Evolutionary conservation across 2,888 invertebrate genomes (phyloP).

Genomic region (Athalia circularis): DNA sequence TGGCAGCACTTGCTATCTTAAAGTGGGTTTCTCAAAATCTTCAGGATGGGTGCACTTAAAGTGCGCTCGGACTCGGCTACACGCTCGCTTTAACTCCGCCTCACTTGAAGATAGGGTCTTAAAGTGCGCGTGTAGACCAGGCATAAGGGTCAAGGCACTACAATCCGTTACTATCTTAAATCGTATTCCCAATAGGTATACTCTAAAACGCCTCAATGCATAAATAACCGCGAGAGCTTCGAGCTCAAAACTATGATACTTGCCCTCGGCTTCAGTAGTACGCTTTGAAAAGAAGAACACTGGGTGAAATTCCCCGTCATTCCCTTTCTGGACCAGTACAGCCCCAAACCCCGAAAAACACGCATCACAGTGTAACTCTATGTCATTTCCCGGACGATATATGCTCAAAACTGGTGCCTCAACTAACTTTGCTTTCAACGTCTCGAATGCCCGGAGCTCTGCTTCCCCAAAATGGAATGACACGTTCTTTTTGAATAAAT

Average conservation of each 20-base stretch:
- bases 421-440: constrained; percentile 50
- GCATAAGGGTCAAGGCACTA: constrained; percentile 46
- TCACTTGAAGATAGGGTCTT: no score
- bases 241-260: constrained; percentile 51
- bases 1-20: no score
- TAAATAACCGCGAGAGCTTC: constrained; percentile 58
- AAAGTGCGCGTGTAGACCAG: no score
- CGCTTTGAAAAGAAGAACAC: constrained; percentile 41
- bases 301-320: constrained; percentile 29
- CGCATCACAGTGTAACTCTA: constrained; percentile 46
- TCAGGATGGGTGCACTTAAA: no score
- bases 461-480: constrained; percentile 54
- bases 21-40: no score
- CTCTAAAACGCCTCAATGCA: constrained; percentile 52
- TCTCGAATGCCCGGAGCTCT: constrained; percentile 53
- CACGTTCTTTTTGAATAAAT: constrained; percentile 52
- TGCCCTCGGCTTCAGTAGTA: constrained; percentile 46
- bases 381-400: constrained; percentile 57
- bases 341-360: constrained; percentile 26
- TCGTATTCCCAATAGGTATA: constrained; percentile 50
- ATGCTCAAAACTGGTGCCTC: constrained; percentile 56
- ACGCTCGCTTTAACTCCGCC: no score
- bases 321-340: constrained; percentile 19
- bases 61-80: no score
- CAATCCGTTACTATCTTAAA: constrained; percentile 57